Base-by-base conservation (phyloP, 2,797 vertebrate genomes). In the Brachymystax lenok region DNA sequence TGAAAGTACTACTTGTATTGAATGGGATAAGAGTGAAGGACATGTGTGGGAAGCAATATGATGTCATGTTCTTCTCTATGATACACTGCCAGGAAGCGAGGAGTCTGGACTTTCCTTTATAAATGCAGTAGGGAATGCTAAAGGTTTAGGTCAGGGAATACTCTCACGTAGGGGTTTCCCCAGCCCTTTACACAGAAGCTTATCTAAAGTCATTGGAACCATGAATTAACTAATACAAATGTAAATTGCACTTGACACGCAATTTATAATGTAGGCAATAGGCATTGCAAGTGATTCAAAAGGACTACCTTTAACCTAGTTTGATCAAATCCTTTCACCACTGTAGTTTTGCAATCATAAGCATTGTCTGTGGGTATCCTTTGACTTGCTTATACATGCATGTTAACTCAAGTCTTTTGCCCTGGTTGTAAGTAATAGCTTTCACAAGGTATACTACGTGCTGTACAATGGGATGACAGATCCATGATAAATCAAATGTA, bases 51-150 rank as follows among this genome's bases (percentile, higher is more conserved):
- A 46, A 46, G 13, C 40, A 46, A 46, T 46, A 40, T 30, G 30
- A 30, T 10, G 40, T 46, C 10, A 46, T 46, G 3, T 46, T 46
- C 27, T 68, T 33, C 28, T 46, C 40, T 46, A 21, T 46, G 40
- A 2, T 24, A 1, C 2, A n/a, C 28, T 69, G 70, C 51, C 66
- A 83, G 79, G 80, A 88, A 82, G 0, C 73, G 14, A 74, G 17
- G 71, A 56, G 19, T 5, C 27, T 56, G 87, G 86, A 75, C 68
- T 85, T 89, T 82, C 83, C 87, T 21, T 21, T 27, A 21, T 61
- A 24, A 12, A 7, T 17, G 19, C 12, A 46, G 40, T 13, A 46
- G 40, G 40, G 40, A 12, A 46, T 12, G 40, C 40, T 40, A 40
- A 40, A 40, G 40, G 33, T 33, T 33, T 1, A 80, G 80, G 50